Base-by-base conservation (phyloP, 1,140 invertebrate genomes). In the Leptestheria dahalacensis region DNA sequence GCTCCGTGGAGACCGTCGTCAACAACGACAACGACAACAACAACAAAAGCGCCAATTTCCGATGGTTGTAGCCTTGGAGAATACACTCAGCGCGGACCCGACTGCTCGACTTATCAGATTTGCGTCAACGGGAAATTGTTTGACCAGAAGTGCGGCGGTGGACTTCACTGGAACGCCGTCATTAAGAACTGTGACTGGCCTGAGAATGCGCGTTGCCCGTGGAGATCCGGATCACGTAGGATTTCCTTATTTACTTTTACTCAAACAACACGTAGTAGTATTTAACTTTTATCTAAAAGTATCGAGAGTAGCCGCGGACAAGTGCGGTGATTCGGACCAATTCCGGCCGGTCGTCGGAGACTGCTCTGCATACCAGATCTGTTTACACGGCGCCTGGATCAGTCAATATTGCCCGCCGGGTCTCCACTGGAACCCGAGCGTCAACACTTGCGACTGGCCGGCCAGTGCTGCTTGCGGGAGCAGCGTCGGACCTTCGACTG, bases 91-190 rank as follows among this genome's bases (percentile, higher is more conserved):
- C 78, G 82, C 54, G 78, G 81, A 4, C 77, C 76, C 0, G 82
- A 88, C 64, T 91, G 88, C 64, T 74, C 73, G 1, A 79, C 81
- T 57, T 91, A 88, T 66, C 73, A 82, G 52, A 78, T 84, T 24
- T 92, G 88, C 67, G 71, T 88, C 2, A 88, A 86, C 77, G 85
- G 86, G 20, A 79, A 81, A 64, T 81, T 80, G 18, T 77, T 87
- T 66, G 72, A 78, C 29, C 84, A 82, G 62, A 72, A 78, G 1
- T 91, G 88, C 69, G 79, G 81, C 21, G 75, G 79, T 2, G 85
- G 85, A 9, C 71, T 91, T 15, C 83, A 89, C 64, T 92, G 85
- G 77, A 89, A 85, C 68, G 74, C 77, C 65, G 76, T 81, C 68
- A 76, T 70, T 10, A 62, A 58, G 18, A 62, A 52, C 51, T 91